These are phyloP conservation scores for Ia io DNA, from an alignment of 2,113 vertebrate species.

Conservation along the genomic window DNA sequence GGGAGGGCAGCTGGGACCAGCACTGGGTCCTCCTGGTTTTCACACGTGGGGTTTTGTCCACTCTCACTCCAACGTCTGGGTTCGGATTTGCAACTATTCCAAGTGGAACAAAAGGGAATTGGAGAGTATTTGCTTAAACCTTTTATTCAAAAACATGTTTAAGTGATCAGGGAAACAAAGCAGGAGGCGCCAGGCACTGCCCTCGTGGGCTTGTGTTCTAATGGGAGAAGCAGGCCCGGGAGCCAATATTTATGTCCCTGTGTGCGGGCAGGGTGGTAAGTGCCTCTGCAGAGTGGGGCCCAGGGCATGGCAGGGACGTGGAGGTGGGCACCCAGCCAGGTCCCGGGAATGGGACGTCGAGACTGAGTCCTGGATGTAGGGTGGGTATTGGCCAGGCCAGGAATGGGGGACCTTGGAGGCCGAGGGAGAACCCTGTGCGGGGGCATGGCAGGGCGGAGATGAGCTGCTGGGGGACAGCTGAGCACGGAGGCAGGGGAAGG, in stretches of 20 bases:
- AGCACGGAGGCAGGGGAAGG: too few species aligned
- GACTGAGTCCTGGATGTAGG: not conserved
- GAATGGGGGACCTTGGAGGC: not conserved
- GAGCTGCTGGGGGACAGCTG: not conserved
- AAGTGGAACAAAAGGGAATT: not conserved
- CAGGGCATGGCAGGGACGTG: fast-evolving
- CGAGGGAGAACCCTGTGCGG: not conserved
- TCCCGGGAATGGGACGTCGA: not conserved
- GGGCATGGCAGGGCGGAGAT: not conserved
- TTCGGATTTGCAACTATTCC: not conserved
- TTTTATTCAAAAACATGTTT: not conserved
- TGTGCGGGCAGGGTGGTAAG: too few species aligned
- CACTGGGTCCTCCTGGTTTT: not conserved
- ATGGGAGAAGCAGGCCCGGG: not conserved
- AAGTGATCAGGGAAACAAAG: not conserved
- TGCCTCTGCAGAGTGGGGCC: fast-evolving
- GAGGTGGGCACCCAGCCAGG: not conserved
- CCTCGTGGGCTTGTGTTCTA: not conserved
- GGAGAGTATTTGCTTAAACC: not conserved
- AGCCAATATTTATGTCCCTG: not conserved
- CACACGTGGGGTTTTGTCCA: not conserved
- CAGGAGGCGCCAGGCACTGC: not conserved
- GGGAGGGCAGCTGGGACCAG: too few species aligned
- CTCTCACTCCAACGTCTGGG: not conserved
- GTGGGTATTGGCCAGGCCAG: not conserved